Base-by-base conservation (phyloP, 1,140 invertebrate species). In the Acarapis woodi region DNA sequence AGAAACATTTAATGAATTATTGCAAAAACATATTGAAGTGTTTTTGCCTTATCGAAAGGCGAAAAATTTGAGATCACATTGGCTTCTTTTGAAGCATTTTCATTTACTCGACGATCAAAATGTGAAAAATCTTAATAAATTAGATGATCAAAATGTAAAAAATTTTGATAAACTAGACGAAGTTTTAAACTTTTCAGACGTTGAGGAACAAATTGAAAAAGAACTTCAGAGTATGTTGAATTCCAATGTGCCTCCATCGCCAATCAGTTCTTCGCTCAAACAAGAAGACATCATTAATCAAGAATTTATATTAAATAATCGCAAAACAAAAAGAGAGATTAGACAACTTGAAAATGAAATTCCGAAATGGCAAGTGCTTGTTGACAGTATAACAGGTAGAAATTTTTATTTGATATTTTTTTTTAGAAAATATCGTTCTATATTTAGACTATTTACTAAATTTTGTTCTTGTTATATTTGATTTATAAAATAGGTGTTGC, bases 11-110 rank as follows among this genome's bases (percentile, higher is more conserved):
- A 71, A 79, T 58, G 70, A 78, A 46, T 55, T 90, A n/a, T 53
- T 93, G n/a, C 66, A 72, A 37, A 63, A 73, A 49, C 73, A 85
- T 55, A 64, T 72, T 0, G 66, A 75, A 42, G 61, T 73, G 2
- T 94, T 96, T 56, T 77, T 85, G 55, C 67, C 70, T 32, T 67
- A 71, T 18, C 64, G 88, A 45, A 93, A 79, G 12, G 63, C 78
- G 1, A 83, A 82, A 58, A 60, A 69, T 9, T 55, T 97, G 21
- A 63, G 74, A 47, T 66, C 66, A 24, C 82, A 94, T 55, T 97
- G 87, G 87, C 65, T 75, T 39, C 58, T 82, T 18, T 68, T 96
- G 56, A 85, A 85, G 54, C 80, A 90, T 48, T 88, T 87, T 54
- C 71, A 80, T 48, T 58, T 96, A 2, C 53, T 96, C 24, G 71